Evolutionary conservation across 1,140 invertebrate genomes (phyloP), one percentile per base, ranked within the genome.

Genomic region (Drosophila saltans): DNA sequence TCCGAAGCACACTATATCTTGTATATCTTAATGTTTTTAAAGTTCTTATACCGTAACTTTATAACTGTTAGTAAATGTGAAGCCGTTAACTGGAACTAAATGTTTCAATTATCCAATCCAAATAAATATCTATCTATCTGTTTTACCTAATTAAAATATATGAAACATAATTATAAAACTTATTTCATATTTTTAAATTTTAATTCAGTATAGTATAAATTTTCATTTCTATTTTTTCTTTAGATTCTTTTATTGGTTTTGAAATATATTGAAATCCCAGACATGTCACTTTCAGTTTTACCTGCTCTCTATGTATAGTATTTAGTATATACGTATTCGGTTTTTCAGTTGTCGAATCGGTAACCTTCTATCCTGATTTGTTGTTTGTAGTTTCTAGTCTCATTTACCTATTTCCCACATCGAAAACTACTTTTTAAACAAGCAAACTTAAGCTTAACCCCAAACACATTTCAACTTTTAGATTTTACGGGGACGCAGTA

Each of bases 401-500:
- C 48, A 36, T 65, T 39, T 65, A n/a, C 26, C 21, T 52, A 36
- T 48, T 45, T 65, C 10, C 6, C 30, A 24, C 26, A 45, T n/a
- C 21, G n/a, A 24, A 65, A 65, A 52, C 40, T 26, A 52, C 16
- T 59, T 40, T 59, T 36, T 40, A 2, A 59, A 59, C 57, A 59
- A 59, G 16, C 33, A 67, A 74, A 71, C 59, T 67, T 71, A 77
- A 80, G 57, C 78, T 74, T 78, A 88, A 88, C 77, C 71, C 75
- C 66, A 59, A 78, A 78, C 84, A 89, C 84, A 89, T 89, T 89
- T 89, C 74, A 89, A 89, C 84, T 89, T 81, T 89, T 91, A 92
- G 91, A 91, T 85, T 80, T 91, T 91, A 91, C 91, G 91, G 91
- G 91, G 91, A 92, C 90, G 91, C 91, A 92, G 90, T 91, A 92